Base-by-base conservation (phyloP, 1,140 invertebrate species). In the Trichonephila inaurata region DNA sequence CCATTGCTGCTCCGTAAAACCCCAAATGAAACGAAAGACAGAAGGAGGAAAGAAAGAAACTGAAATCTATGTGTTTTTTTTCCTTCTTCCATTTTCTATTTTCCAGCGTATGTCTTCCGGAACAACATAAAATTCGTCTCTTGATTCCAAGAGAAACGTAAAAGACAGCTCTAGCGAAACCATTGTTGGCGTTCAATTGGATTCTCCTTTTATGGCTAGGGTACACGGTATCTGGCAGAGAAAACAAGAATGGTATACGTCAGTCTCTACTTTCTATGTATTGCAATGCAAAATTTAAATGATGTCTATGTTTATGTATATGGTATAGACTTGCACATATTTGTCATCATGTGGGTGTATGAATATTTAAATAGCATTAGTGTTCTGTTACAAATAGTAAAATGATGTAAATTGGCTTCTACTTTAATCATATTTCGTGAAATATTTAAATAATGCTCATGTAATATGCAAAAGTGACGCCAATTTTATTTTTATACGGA, bases 121-220 rank as follows among this genome's bases (percentile, higher is more conserved):
- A 91, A 72, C 19, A 44, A 62, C 77, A 91, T 91, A 91, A 91
- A 91, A 91, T 24, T 82, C 72, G 58, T 44, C 89, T 51, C 51
- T 72, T 62, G n/a, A 72, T 33, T 83, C 61, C 72, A 14, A 40
- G 51, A 21, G 88, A 51, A 89, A 89, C 64, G 33, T 91, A 81
- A 91, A 91, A 91, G 51, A 62, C 44, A 40, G 51, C 16, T 21
- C 77, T 40, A n/a, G 24, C 28, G 44, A 44, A 82, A 44, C 69
- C 72, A 91, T 91, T 82, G 89, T 91, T 82, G 89, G 64, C 28
- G 60, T 91, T 40, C 69, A 82, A 91, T 91, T 91, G 89, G 77
- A 82, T 83, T 91, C 64, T 18, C 89, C 21, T 91, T 81, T 91
- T 91, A 91, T 83, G 24, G 77, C 18, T 10, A 18, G 28, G 61